A percentile compares a stretch with the other conserved stretches of the same genome.
Conservation (phyloP, 2,797 vertebrate genomes). For the Enoplosus armatus region DNA sequence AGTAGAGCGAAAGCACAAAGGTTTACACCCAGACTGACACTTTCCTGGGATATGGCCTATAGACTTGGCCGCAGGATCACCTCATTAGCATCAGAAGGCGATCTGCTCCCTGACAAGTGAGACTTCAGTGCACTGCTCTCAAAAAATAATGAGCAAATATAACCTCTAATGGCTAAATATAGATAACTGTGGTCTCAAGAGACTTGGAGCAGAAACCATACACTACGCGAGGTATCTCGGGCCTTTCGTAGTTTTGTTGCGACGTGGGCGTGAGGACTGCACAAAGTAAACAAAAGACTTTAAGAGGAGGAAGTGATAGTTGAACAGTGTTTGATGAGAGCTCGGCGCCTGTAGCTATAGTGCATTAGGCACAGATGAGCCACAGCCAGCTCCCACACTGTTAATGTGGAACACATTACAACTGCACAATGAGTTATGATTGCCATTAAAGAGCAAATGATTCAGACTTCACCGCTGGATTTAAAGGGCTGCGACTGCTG, state of each 20-base stretch:
- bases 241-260: conserved; percentile 61
- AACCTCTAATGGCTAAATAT: conserved; percentile 77
- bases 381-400: conserved; percentile 79
- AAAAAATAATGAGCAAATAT: conserved; percentile 81
- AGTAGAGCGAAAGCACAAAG: conserved; percentile 53
- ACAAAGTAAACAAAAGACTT: conserved; percentile 79
- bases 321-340: conserved; percentile 81
- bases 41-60: conserved; percentile 64
- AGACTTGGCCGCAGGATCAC: conserved; percentile 73
- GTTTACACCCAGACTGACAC: conserved; percentile 69
- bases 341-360: conserved; percentile 80
- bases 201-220: conserved; percentile 40
- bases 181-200: conserved; percentile 59
- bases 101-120: conserved; percentile 74
- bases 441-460: conserved; percentile 85
- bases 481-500: conserved; percentile 68
- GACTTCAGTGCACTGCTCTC: conserved; percentile 64
- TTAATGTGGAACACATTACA: conserved; percentile 83
- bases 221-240: conserved; percentile 47
- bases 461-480: conserved; percentile 83
- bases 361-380: conserved; percentile 82
- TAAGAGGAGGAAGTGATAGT: conserved; percentile 74
- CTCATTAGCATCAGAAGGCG: conserved; percentile 80
- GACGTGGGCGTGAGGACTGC: conserved; percentile 64
- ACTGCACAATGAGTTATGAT: conserved; percentile 83